These are phyloP conservation scores for Campodea augens DNA, from an alignment of 1,140 invertebrate genomes.

Conservation along the genomic window DNA sequence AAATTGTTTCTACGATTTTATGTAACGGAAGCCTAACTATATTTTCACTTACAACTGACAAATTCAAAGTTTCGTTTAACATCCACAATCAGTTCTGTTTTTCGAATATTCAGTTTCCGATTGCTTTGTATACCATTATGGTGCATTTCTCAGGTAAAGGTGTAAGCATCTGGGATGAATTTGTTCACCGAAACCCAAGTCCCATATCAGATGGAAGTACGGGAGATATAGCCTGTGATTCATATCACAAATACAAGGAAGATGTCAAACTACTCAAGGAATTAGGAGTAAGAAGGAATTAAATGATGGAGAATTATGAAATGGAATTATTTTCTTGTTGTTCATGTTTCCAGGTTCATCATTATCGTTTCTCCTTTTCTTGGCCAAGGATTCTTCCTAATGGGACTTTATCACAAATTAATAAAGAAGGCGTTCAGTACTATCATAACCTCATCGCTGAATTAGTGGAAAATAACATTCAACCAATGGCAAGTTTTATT, in stretches of 20 bases:
- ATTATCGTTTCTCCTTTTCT: conserved; percentile 22
- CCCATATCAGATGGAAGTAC: conserved; percentile 26
- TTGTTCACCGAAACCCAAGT: conserved; percentile 21
- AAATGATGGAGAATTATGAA: background rate
- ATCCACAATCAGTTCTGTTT: too few relatives aligned
- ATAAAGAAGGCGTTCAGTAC: conserved; percentile 19
- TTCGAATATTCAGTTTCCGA: too few relatives aligned
- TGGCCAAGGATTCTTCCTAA: conserved; percentile 21
- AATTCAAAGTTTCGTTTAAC: too few relatives aligned
- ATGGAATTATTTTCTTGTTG: background rate
- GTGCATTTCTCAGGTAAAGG: too few relatives aligned
- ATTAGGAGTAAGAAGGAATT: conserved; percentile 22
- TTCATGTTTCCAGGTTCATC: conserved; percentile 8
- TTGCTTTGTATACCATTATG: too few relatives aligned
- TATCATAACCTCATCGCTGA: conserved; percentile 20
- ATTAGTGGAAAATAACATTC: conserved; percentile 16
- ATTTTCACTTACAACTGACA: too few relatives aligned
- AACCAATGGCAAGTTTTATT: conserved; percentile 20
- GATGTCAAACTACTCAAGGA: conserved; percentile 27
- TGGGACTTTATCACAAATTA: conserved; percentile 15
- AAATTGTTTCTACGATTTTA: too few relatives aligned
- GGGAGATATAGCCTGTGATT: conserved; percentile 35
- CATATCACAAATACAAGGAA: conserved; percentile 30
- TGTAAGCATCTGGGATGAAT: conserved; percentile 32
- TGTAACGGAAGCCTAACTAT: too few relatives aligned